phyloP scores from a whole-genome alignment of 2,888 invertebrate species.

The Podotricha telesiphe region DNA sequence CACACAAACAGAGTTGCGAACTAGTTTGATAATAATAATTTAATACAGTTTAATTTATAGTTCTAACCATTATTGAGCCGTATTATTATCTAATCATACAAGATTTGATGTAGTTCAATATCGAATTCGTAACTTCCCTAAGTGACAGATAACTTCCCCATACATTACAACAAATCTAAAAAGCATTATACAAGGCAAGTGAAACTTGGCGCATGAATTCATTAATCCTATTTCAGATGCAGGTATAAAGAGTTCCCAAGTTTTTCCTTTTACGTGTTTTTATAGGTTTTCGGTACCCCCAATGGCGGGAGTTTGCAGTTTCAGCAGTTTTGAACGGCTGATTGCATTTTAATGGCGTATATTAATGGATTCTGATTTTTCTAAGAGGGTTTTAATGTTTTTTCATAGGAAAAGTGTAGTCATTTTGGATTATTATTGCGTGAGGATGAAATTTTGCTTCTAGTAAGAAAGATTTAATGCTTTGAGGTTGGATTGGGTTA shows the following conservation, averaged over 20 bases:
- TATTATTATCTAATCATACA: too few species aligned
- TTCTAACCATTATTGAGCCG: too few species aligned
- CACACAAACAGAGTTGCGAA: too few species aligned
- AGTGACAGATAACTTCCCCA: background rate
- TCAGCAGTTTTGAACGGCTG: constrained; percentile 43
- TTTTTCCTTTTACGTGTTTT: constrained; percentile 46
- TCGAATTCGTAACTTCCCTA: too few species aligned
- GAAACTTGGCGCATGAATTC: constrained; percentile 50
- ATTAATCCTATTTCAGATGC: constrained; percentile 49
- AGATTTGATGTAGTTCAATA: too few species aligned
- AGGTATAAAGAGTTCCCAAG: constrained; percentile 47
- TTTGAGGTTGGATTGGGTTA: too few species aligned
- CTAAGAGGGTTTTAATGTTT: constrained; percentile 34
- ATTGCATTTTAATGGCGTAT: constrained; percentile 45
- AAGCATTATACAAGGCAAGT: constrained; percentile 2
- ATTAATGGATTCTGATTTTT: constrained; percentile 32
- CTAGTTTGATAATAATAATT: too few species aligned
- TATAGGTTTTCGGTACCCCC: constrained; percentile 40
- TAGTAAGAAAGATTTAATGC: background rate
- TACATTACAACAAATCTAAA: constrained; percentile 11
- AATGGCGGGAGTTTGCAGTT: constrained; percentile 30
- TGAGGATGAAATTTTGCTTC: background rate
- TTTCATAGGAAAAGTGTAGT: constrained; percentile 11
- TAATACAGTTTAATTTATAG: too few species aligned
- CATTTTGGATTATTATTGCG: constrained; percentile 10